Base-by-base conservation (phyloP, 2,888 invertebrate species). In the Hydriomena furcata region DNA sequence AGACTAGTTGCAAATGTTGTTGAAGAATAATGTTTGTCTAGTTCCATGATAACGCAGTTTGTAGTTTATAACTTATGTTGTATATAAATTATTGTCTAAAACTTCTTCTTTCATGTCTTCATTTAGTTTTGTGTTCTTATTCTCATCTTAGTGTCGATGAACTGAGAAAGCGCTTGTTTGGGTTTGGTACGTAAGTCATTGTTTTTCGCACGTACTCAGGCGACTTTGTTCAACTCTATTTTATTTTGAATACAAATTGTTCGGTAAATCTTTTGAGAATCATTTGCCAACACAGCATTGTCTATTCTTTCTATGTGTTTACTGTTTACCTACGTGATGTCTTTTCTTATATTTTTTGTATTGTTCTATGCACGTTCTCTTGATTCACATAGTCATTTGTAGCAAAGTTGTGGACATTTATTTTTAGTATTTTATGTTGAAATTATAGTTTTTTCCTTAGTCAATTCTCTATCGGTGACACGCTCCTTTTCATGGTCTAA, bases 1-100 rank as follows among this genome's bases (percentile, higher is more conserved):
- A 67, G 62, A 65, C 68, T 63, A 69, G 72, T 80, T 76, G 79
- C 76, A 78, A 84, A 85, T 81, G 78, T 77, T 66, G 65, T 68
- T 63, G 66, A 66, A 64, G 68, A 71, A 72, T 76, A n/a, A 64
- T 68, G 69, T 69, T 73, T 71, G 67, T 72, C 61, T 63, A 60
- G 63, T 64, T 55, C 47, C 65, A 61, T 71, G 77, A 79, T 80
- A 78, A 76, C 71, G 71, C 61, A 72, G 62, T 72, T 68, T 65
- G 62, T 61, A 58, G 61, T 63, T 63, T 63, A 61, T 63, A 64
- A 61, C 65, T 60, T 60, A 52, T 52, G 43, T 47, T 65, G 52
- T 44, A 53, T 55, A 55, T 48, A 51, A 61, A 56, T 61, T 59
- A 55, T 61, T 60, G 60, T 47, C 61, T 61, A 44, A 45, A 31